Evolutionary conservation across 2,888 invertebrate genomes (phyloP), one percentile per base, ranked within the genome.

Genomic region (Incurvaria masculella): DNA sequence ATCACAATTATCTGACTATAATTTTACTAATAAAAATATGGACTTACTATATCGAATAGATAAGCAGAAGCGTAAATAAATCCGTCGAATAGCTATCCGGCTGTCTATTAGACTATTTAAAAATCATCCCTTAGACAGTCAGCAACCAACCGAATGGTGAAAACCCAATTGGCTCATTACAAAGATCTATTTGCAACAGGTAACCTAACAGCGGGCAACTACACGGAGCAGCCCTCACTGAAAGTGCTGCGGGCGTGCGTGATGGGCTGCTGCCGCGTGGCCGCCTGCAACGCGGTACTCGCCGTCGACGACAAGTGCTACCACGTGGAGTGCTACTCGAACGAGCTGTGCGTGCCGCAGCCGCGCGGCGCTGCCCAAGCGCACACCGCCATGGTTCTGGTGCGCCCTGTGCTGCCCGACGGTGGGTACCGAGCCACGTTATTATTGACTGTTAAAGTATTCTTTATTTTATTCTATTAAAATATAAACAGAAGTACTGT

Each of bases 251-350:
- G 82, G 61, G 72, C 84, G 59, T 88, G 89, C 75, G 79, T 88
- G 49, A 73, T 82, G 67, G 73, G 83, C 58, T 88, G 90, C 70
- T 86, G 91, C 66, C 59, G 79, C 44, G 67, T 85, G 54, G 71
- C 82, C 45, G 69, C 74, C 2, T 94, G 94, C 64, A 89, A 94
- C 66, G 86, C 91, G 52, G 91, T 88, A 3, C 85, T 94, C 61
- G 86, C 89, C 66, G 85, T 83, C 56, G 86, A 90, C 59, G 11
- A 33, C 3, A 85, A 85, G 52, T 94, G 94, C 63, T 93, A 85
- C 62, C 89, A 90, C 66, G 84, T 92, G 17, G 81, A 82, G 50
- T 91, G 91, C 67, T 74, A 69, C 4, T 87, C 79, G 56, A 85
- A 89, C 60, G 86, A 88, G 59, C 69, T 85, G 23, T 92, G 91